phyloP scores from a whole-genome alignment of 2,888 invertebrate genomes.

The Lithophane leautieri region DNA sequence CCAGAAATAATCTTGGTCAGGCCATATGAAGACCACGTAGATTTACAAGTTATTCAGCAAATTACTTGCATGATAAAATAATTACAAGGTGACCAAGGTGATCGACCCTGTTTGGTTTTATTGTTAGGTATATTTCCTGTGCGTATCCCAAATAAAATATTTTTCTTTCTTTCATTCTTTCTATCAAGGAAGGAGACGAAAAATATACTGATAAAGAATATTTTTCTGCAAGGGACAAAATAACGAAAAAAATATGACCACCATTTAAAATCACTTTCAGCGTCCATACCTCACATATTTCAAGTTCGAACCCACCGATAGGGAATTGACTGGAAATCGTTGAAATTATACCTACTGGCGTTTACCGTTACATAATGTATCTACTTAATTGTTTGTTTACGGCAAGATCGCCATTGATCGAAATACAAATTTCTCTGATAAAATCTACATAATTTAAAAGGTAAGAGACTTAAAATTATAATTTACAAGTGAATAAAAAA shows the following conservation, averaged over 20 bases:
- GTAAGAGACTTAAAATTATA: too few relatives aligned
- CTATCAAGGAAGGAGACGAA: neutral
- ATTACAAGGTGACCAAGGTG: neutral
- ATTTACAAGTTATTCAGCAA: too few relatives aligned
- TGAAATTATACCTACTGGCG: constrained; percentile 23
- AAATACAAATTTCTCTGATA: constrained; percentile 1
- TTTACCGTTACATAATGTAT: constrained; percentile 5
- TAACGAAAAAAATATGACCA: constrained; percentile 26
- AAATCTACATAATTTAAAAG: neutral
- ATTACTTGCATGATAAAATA: neutral
- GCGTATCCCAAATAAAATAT: too few relatives aligned
- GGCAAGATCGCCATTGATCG: neutral
- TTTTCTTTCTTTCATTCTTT: too few relatives aligned
- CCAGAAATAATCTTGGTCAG: too few relatives aligned
- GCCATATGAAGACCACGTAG: too few relatives aligned
- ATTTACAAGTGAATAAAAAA: too few relatives aligned
- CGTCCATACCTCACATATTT: constrained; percentile 45
- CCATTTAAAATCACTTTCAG: constrained; percentile 55
- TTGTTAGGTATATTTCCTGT: too few relatives aligned
- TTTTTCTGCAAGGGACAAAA: constrained; percentile 7
- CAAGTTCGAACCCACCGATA: constrained; percentile 36
- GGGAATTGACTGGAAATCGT: constrained; percentile 35
- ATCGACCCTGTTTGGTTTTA: too few relatives aligned
- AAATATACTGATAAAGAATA: neutral
- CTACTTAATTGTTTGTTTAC: constrained; percentile 24